Base-by-base conservation (phyloP, 2,113 vertebrate species). In the Syngnathus scovelli region DNA sequence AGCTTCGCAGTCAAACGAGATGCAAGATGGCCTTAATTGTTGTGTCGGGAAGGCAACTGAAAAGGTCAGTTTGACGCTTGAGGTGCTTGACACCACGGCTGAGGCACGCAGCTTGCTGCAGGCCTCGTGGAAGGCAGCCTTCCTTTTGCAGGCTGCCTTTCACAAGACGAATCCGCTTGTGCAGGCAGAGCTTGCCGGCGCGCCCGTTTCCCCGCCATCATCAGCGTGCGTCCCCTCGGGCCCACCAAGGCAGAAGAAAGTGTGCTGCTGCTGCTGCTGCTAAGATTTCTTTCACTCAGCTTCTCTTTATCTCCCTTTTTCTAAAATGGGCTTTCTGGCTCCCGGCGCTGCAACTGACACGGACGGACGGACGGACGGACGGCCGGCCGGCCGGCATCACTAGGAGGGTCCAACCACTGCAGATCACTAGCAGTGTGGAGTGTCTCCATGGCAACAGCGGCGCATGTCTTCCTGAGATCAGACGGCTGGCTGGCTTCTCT, bases 401-500 rank as follows among this genome's bases (percentile, higher is more conserved):
- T 64, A 12, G 56, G 61, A 78, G 77, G 70, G 76, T 66, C 64
- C 67, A 72, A 78, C 74, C 75, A 54, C 18, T 21, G 59, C 60
- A 41, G 73, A 58, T 61, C 68, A 48, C 16, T 7, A 11, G 55
- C 41, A 3, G 67, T 49, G 68, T 77, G 66, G 43, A 39, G 16
- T 1, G 11, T 86, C 76, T 66, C 79, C 64, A 71, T 83, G 76
- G 78, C 72, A 84, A 86, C 84, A 79, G 71, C 62, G 43, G 72
- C 76, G 61, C 46, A n/a, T 0, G 12, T 27, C 72, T 60, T 59
- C 56, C 1, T 16, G 68, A 68, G 60, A 67, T 64, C 21, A 33
- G 52, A 23, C 41, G 44, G 59, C n/a, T n/a, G n/a, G n/a, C n/a
- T n/a, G n/a, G n/a, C 72, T 43, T n/a, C 58, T 69, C 70, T 79